Base-by-base conservation (phyloP, 2,888 invertebrate genomes). In the Drosophila atripex region DNA sequence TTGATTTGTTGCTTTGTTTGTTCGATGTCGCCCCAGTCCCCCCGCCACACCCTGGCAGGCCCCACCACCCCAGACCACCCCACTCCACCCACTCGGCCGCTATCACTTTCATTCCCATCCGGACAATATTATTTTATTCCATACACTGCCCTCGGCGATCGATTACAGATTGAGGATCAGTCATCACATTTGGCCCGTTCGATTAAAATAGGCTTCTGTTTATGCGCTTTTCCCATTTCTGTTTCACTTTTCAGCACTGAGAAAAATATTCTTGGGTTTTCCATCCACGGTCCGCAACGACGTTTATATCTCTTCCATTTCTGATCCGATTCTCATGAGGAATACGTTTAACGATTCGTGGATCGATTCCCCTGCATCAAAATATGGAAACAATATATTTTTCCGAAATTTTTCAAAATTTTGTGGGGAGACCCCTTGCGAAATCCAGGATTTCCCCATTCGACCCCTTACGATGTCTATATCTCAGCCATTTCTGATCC, bases 151-250 rank as follows among this genome's bases (percentile, higher is more conserved):
- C 14, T n/a, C 12, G n/a, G n/a, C 46, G 61, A 60, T 60, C 46
- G 45, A 61, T 61, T 30, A 39, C 46, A 61, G 61, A 60, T 60
- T 60, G 46, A 12, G 28, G 38, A 47, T 47, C 61, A 47, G 28
- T 30, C 30, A 28, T 25, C 9, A 16, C 32, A 14, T 21, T 30
- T 23, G 18, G 8, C 12, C 8, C 8, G n/a, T 39, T 16, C 12
- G 28, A 46, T 39, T 39, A 16, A 61, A 16, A 23, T 18, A 21
- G 47, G 60, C 60, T 60, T 47, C 60, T 61, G 61, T 35, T 35
- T 35, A n/a, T 14, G n/a, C 6, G n/a, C 35, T 6, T 35, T n/a
- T n/a, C 12, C 12, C 12, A n/a, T 35, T 35, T 35, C n/a, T n/a
- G 5, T n/a, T n/a, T n/a, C n/a, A 35, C n/a, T 35, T n/a, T 35